These are phyloP conservation scores for Blennius ocellaris DNA, from an alignment of 2,113 vertebrate genomes.

Conservation along the genomic window DNA sequence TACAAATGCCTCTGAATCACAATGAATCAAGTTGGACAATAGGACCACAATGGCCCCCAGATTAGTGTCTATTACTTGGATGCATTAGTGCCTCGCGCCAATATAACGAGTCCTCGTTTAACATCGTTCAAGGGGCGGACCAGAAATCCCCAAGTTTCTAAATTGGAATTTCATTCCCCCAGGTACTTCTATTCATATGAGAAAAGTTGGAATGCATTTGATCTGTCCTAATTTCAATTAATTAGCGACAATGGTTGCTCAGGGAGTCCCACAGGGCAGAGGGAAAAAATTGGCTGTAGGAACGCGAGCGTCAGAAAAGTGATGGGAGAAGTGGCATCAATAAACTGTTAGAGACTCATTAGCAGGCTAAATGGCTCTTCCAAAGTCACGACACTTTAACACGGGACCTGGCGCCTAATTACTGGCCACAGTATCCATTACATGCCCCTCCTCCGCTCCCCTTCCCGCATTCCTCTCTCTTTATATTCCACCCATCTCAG, in stretches of 20 bases:
- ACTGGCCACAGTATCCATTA: slow-evolving; percentile 86
- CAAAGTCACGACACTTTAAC: slow-evolving; percentile 86
- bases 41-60: slow-evolving; percentile 76
- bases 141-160: slow-evolving; percentile 87
- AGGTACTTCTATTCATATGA: slow-evolving; percentile 86
- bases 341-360: slow-evolving; percentile 88
- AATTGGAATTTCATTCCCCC: slow-evolving; percentile 88
- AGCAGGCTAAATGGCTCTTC: slow-evolving; percentile 84
- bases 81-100: slow-evolving; percentile 73
- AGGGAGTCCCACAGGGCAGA: slow-evolving; percentile 83
- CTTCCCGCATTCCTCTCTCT: slow-evolving; percentile 55
- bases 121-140: slow-evolving; percentile 78
- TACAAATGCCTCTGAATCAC: slow-evolving; percentile 66
- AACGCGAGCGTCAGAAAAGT: slow-evolving; percentile 82
- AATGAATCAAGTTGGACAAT: slow-evolving; percentile 78
- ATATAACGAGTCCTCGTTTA: slow-evolving; percentile 83
- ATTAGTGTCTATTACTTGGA: slow-evolving; percentile 81
- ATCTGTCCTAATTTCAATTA: slow-evolving; percentile 90
- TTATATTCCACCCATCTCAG: slow-evolving; percentile 72
- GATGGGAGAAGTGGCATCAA: slow-evolving; percentile 84
- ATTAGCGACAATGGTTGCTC: slow-evolving; percentile 86
- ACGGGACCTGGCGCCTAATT: slow-evolving; percentile 83
- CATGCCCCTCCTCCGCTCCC: slow-evolving; percentile 56
- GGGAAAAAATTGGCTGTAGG: slow-evolving; percentile 81
- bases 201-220: slow-evolving; percentile 87